These are phyloP conservation scores for Drosophila chauvacae DNA, from an alignment of 1,140 invertebrate genomes.

Conservation along the genomic window DNA sequence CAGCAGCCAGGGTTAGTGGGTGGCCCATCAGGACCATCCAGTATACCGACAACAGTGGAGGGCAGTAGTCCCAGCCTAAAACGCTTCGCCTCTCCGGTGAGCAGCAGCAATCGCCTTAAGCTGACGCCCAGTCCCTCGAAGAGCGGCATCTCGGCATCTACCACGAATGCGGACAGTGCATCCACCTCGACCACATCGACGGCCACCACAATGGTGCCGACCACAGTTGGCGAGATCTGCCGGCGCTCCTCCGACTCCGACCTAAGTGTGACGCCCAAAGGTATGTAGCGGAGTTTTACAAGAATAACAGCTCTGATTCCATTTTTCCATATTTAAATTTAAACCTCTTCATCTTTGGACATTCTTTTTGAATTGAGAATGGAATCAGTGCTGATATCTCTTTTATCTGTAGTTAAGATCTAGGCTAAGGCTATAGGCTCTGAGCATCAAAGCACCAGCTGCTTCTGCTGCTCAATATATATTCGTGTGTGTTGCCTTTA, in stretches of 20 bases:
- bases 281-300: conserved; percentile 85
- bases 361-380: background rate
- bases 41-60: conserved; percentile 57
- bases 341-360: background rate
- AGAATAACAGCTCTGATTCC: conserved; percentile 3
- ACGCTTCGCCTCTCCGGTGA: conserved; percentile 62
- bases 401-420: conserved; percentile 11
- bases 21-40: conserved; percentile 19
- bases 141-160: conserved; percentile 61
- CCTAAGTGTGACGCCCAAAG: conserved; percentile 95
- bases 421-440: conserved; percentile 24
- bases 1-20: conserved; percentile 34
- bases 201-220: conserved; percentile 72
- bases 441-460: conserved; percentile 15
- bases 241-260: conserved; percentile 96
- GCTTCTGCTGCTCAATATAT: conserved; percentile 28
- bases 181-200: conserved; percentile 73
- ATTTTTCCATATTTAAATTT: background rate
- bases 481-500: conserved; percentile 31
- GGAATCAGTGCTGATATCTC: conserved; percentile 2
- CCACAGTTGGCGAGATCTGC: conserved; percentile 86
- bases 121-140: conserved; percentile 81
- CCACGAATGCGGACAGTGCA: conserved; percentile 69
- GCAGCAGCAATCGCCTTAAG: conserved; percentile 59
- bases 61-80: conserved; percentile 55